Percentiles rank a stretch among this genome's conserved stretches.
These are phyloP conservation scores for Hartigia nigra DNA, from an alignment of 2,888 invertebrate species.

Conservation along the genomic window DNA sequence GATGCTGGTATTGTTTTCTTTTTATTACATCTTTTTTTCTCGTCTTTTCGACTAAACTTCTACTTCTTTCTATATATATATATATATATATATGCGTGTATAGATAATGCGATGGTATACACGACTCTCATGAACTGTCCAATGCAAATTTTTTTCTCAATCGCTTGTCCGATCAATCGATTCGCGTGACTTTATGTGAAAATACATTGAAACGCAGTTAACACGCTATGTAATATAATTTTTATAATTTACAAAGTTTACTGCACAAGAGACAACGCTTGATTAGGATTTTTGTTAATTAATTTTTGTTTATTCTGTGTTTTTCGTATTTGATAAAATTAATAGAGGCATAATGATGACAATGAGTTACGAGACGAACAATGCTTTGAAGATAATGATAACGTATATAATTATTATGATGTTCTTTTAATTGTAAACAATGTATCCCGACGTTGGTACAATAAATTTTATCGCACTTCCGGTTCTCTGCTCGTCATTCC, in stretches of 20 bases:
- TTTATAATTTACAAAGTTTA: not conserved
- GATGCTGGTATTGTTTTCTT: not conserved
- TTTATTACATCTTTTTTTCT: not conserved
- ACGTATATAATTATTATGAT: not conserved
- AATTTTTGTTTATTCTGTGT: not conserved
- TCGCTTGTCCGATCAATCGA: slow-evolving; percentile 12
- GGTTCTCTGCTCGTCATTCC: not conserved
- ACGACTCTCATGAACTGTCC: not conserved
- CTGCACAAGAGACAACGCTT: not conserved
- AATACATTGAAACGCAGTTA: not conserved
- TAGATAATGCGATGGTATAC: not conserved
- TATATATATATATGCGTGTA: too few relatives aligned
- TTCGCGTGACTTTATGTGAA: not conserved
- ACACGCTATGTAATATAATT: not conserved
- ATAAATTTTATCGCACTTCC: not conserved
- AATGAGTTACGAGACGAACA: not conserved
- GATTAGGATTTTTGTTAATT: not conserved
- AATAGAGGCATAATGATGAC: not conserved
- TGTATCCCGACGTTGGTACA: not conserved
- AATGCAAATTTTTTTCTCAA: slow-evolving; percentile 9
- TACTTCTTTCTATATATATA: not conserved
- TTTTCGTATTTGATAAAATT: not conserved
- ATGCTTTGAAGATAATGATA: not conserved
- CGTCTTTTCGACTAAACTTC: not conserved
- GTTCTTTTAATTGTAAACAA: not conserved